Conservation (phyloP, 2,888 invertebrate genomes). For the Heliconius hortense region DNA sequence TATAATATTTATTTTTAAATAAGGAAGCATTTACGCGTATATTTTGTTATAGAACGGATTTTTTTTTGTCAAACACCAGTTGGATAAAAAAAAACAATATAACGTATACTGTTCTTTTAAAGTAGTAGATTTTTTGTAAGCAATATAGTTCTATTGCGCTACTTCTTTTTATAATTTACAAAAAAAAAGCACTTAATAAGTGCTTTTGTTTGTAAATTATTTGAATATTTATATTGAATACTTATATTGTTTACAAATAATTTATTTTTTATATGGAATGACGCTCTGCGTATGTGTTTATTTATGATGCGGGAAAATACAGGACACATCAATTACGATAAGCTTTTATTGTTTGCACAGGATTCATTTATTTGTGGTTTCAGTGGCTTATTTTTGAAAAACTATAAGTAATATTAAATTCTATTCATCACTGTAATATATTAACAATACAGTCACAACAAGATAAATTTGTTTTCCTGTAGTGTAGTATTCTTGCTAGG, state of each 20-base stretch:
- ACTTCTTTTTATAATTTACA: too few relatives aligned
- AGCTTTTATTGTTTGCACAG: conserved; percentile 8
- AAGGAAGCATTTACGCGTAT: too few relatives aligned
- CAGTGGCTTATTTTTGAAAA: background rate
- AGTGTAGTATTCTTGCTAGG: background rate
- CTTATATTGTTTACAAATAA: background rate
- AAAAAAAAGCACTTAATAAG: too few relatives aligned
- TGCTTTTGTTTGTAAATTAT: too few relatives aligned
- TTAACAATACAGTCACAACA: background rate
- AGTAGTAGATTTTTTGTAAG: too few relatives aligned
- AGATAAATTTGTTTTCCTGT: background rate
- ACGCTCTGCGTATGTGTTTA: background rate
- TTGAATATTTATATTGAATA: too few relatives aligned
- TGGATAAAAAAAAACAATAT: too few relatives aligned
- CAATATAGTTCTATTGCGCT: too few relatives aligned
- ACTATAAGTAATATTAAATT: background rate
- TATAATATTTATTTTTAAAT: too few relatives aligned
- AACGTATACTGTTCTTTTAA: too few relatives aligned
- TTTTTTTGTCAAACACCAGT: too few relatives aligned
- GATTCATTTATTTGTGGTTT: conserved; percentile 12
- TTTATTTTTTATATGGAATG: background rate
- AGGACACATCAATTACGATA: conserved; percentile 1
- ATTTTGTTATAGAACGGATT: too few relatives aligned
- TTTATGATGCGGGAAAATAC: conserved; percentile 11
- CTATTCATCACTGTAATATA: background rate